Base-by-base conservation (phyloP, 2,888 invertebrate species). In the Zygaena filipendulae region DNA sequence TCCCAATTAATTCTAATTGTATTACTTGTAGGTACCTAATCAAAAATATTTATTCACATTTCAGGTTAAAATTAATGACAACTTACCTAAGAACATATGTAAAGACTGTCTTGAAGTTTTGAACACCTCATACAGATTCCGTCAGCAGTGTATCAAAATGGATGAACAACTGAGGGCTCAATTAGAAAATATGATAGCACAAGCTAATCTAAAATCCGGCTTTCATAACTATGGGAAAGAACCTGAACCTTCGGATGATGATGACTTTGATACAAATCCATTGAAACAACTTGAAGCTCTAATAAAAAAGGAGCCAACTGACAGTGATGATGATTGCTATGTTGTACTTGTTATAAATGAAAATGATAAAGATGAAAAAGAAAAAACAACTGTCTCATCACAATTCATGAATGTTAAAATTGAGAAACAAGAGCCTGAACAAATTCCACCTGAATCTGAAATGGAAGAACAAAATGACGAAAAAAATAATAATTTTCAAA, bases 291-390 rank as follows among this genome's bases (percentile, higher is more conserved):
- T 77, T 4, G 61, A 74, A 36, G 50, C 61, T 25, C 60, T 72
- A 3, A 72, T 79, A 4, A 79, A 77, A 43, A 40, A 51, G 22
- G 79, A 79, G 43, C 72, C 72, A 2, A 51, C 41, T 16, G 79
- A 79, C 23, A 67, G 61, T 43, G 79, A 79, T 41, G 81, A 81
- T 52, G 79, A 80, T 40, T 71, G 47, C 26, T 81, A 77, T 32
- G 79, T 79, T 44, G 77, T 81, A 3, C 55, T 81, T 11, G 77
- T 81, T 2, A 74, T 80, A 34, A 69, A 79, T 45, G 67, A 74
- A 27, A 56, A 59, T 3, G 57, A 63, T 35, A 58, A 66, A 18
- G 49, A 56, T 30, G 36, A 50, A 19, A 40, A 43, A 28, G 38
- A 46, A 13, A 41, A 46, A 9, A 36, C 35, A n/a, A n/a, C n/a